Evolutionary conservation across 37 sponge, comb jelly and placozoan genomes (phyloP).

Genomic region (Haliclona indistincta): DNA sequence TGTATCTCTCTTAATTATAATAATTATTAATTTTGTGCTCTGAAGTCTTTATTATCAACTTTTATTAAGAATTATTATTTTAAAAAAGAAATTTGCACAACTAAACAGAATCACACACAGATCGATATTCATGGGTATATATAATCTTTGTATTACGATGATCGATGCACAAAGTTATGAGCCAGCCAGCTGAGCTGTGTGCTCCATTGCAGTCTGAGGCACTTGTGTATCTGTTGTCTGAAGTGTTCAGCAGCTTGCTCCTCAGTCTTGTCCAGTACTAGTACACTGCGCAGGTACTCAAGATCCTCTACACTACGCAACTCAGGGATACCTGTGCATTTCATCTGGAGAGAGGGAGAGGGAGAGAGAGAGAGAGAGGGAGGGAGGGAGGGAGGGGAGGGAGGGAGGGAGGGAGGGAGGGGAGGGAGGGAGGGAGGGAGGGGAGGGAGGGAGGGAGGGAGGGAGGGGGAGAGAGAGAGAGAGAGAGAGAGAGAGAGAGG

Average conservation of each 20-base stretch:
- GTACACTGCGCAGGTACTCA: constrained; percentile 73
- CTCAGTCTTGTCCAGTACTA: constrained; percentile 58
- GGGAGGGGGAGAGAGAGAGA: no score
- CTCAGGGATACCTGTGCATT: constrained; percentile 94
- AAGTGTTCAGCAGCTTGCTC: constrained; percentile 77
- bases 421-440: no score
- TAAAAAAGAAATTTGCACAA: no score
- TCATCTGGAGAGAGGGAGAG: constrained; percentile 65
- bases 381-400: constrained; percentile 12
- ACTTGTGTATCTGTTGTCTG: constrained; percentile 63
- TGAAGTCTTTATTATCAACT: no score
- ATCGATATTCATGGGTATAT: no score
- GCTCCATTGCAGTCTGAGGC: constrained; percentile 74
- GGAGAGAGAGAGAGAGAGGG: not conserved
- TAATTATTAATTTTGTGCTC: no score
- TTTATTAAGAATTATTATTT: no score
- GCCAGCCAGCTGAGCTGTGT: constrained; percentile 75
- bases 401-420: no score
- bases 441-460: no score
- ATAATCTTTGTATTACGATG: not conserved
- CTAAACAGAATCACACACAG: no score
- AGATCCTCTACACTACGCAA: constrained; percentile 84
- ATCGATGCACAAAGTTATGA: constrained; percentile 65
- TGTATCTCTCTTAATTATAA: no score
- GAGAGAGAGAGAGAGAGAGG: no score